phyloP scores from a whole-genome alignment of 2,797 vertebrate genomes.

The Cryptoprocta ferox region DNA sequence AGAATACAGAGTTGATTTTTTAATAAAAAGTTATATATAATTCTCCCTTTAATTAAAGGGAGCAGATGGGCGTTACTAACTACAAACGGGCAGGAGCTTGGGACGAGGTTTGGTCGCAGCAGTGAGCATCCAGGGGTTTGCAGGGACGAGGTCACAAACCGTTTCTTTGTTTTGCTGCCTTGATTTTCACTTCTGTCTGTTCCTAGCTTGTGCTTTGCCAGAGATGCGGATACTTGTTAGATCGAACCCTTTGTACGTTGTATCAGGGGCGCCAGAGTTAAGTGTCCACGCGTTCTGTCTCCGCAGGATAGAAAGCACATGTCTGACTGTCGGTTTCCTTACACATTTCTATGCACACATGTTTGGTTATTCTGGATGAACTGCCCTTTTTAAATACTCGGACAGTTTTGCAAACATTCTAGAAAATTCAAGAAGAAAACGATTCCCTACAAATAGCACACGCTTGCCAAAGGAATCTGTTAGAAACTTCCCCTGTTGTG shows the following conservation, averaged over 20 bases:
- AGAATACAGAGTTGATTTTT: conserved; percentile 91
- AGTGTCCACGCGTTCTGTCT: not conserved
- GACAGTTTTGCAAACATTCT: conserved; percentile 11
- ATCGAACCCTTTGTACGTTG: not conserved
- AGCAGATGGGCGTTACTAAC: conserved; percentile 91
- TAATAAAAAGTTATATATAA: conserved; percentile 91
- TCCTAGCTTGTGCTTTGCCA: not conserved
- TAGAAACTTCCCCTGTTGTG: not conserved
- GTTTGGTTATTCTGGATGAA: conserved; percentile 46
- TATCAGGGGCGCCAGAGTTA: not conserved
- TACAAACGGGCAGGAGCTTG: conserved; percentile 88
- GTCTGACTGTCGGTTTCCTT: conserved; percentile 52
- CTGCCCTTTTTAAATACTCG: conserved; percentile 41
- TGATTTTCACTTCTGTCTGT: conserved; percentile 69
- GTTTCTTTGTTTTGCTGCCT: conserved; percentile 80
- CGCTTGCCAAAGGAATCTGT: conserved; percentile 37
- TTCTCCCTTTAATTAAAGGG: conserved; percentile 99
- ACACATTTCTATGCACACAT: not conserved
- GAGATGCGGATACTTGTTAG: not conserved
- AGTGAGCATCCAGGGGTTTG: conserved; percentile 86
- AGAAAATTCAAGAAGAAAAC: conserved; percentile 10
- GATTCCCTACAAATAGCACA: not conserved
- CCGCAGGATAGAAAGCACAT: not conserved
- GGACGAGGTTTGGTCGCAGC: conserved; percentile 86
- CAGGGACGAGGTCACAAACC: conserved; percentile 84